A percentile compares a stretch with the other conserved stretches of the same genome.
These are phyloP conservation scores for Thumatha senex DNA, from an alignment of 2,888 invertebrate species.

Conservation along the genomic window DNA sequence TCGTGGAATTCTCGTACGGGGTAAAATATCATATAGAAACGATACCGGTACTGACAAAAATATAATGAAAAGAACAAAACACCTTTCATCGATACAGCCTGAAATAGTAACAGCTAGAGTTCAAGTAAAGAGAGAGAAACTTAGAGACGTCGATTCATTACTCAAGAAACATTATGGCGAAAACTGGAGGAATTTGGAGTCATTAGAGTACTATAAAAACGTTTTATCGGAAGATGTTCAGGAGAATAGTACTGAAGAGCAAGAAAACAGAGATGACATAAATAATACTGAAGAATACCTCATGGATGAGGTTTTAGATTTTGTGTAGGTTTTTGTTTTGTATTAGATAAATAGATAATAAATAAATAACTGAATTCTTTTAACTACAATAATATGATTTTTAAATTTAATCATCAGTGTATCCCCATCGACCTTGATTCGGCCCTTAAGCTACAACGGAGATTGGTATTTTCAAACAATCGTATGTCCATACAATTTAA, in stretches of 20 bases:
- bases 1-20: background rate
- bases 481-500: no score
- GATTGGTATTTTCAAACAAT: no score
- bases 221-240: background rate
- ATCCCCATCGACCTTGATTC: no score
- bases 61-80: background rate
- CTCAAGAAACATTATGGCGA: background rate
- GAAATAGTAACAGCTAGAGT: background rate
- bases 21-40: background rate
- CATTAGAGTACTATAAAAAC: background rate
- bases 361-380: no score
- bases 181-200: background rate
- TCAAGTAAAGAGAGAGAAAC: background rate
- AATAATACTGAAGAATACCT: slow-evolving; percentile 6
- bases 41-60: background rate
- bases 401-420: no score
- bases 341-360: no score
- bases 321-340: no score
- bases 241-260: background rate
- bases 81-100: background rate
- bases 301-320: slow-evolving; percentile 8
- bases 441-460: no score
- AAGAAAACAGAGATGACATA: background rate
- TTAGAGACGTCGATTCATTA: background rate
- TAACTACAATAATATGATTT: no score